phyloP scores from a whole-genome alignment of 2,797 vertebrate species.

The Paramormyrops hopkinsi region DNA sequence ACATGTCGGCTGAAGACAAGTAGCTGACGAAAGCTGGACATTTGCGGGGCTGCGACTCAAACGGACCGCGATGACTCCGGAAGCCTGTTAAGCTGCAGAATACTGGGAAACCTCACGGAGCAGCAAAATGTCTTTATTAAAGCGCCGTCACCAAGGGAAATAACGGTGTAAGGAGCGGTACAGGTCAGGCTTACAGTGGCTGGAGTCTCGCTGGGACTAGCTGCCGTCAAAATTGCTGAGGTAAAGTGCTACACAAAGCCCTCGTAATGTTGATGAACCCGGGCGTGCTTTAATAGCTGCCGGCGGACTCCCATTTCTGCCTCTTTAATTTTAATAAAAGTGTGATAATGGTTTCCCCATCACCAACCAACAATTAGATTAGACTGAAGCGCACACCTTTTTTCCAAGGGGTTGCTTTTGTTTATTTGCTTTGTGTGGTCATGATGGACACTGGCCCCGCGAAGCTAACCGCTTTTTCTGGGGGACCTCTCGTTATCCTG shows the following conservation, averaged over 20 bases:
- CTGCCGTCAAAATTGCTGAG: background rate
- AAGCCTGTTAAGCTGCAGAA: slow-evolving; percentile 39
- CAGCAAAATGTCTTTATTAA: slow-evolving; percentile 50
- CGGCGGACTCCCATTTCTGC: slow-evolving; percentile 20
- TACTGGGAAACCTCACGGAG: slow-evolving; percentile 33
- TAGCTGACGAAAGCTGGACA: background rate
- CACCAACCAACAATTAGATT: slow-evolving; percentile 19
- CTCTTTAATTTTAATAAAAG: slow-evolving; percentile 37
- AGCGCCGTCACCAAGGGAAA: slow-evolving; percentile 33
- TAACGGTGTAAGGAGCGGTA: slow-evolving; percentile 13
- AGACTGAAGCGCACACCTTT: slow-evolving; percentile 1
- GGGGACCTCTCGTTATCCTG: background rate
- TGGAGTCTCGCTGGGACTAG: slow-evolving; percentile 32
- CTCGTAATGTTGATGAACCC: slow-evolving; percentile 38
- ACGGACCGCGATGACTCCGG: slow-evolving; percentile 26
- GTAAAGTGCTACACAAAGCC: slow-evolving; percentile 25
- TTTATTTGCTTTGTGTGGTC: background rate
- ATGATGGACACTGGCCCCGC: background rate
- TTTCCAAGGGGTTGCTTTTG: background rate
- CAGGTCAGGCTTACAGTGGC: slow-evolving; percentile 31
- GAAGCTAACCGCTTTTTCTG: background rate
- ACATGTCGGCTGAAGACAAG: background rate
- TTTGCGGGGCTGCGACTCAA: background rate
- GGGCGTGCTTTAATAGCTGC: slow-evolving; percentile 23
- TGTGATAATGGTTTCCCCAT: slow-evolving; percentile 33